Conservation (phyloP, 2,797 vertebrate species). For the Periophthalmus magnuspinnatus region DNA sequence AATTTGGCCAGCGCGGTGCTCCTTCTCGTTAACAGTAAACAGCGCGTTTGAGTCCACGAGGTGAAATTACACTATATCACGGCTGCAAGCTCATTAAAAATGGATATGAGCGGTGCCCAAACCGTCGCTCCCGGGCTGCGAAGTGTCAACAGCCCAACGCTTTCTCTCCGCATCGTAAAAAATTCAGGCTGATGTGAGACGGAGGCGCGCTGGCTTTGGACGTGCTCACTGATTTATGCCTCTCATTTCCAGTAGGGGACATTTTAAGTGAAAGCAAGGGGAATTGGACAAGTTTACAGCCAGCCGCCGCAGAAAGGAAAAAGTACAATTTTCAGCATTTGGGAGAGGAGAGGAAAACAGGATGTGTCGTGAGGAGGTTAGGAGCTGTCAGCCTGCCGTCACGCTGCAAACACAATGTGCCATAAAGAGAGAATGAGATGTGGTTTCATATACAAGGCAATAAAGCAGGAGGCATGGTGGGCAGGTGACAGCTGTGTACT, state of each 20-base stretch:
- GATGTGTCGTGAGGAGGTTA: conserved; percentile 33
- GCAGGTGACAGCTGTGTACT: not conserved
- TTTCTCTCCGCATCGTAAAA: conserved; percentile 71
- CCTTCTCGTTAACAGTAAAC: conserved; percentile 82
- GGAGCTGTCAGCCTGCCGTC: conserved; percentile 14
- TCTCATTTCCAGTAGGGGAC: conserved; percentile 69
- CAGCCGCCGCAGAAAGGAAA: conserved; percentile 32
- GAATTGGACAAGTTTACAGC: conserved; percentile 60
- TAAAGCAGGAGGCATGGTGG: conserved; percentile 22
- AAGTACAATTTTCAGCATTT: conserved; percentile 37
- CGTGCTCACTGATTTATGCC: conserved; percentile 61
- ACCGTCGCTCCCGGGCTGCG: conserved; percentile 67
- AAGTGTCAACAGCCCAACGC: conserved; percentile 57
- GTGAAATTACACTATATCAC: conserved; percentile 83
- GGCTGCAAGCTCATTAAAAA: conserved; percentile 77
- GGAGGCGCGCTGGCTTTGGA: conserved; percentile 63
- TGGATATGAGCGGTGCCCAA: conserved; percentile 73
- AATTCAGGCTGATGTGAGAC: conserved; percentile 73
- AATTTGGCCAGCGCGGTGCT: conserved; percentile 56
- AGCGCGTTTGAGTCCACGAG: conserved; percentile 68
- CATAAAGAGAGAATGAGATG: conserved; percentile 29
- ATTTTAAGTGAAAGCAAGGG: conserved; percentile 63
- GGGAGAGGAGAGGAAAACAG: conserved; percentile 29
- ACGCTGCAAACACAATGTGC: conserved; percentile 31
- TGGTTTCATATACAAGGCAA: conserved; percentile 36